Conservation (phyloP, 1,140 invertebrate genomes). For the Euura saliciscinereae region DNA sequence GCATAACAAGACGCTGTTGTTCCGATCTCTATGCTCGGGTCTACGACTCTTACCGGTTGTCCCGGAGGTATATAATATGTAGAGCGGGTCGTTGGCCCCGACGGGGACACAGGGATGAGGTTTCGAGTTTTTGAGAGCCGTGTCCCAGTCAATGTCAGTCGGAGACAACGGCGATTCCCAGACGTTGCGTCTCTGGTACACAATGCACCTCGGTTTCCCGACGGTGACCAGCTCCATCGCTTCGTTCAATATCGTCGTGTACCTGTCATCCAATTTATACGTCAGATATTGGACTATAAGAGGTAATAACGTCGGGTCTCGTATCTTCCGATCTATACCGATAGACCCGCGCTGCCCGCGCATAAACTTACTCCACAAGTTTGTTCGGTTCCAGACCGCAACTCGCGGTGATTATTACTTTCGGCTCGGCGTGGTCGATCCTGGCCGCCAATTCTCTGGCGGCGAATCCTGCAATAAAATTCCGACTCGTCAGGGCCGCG, state of each 20-base stretch:
- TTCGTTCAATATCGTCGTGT: constrained; percentile 88
- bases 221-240: constrained; percentile 75
- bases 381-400: constrained; percentile 88
- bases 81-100: constrained; percentile 87
- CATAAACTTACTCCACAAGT: constrained; percentile 70
- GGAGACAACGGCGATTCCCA: constrained; percentile 66
- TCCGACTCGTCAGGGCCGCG: constrained; percentile 11
- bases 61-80: constrained; percentile 93
- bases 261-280: constrained; percentile 60
- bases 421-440: constrained; percentile 87
- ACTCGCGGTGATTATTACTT: constrained; percentile 87
- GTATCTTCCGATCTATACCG: no score
- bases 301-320: no score
- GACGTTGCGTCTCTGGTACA: constrained; percentile 77
- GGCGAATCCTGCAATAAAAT: constrained; percentile 74
- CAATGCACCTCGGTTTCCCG: constrained; percentile 77
- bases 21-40: background rate
- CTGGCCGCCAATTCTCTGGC: constrained; percentile 82
- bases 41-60: constrained; percentile 69
- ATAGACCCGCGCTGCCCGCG: background rate
- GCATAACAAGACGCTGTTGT: background rate
- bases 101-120: constrained; percentile 84
- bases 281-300: constrained; percentile 10
- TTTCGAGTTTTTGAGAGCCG: constrained; percentile 67
- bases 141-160: constrained; percentile 79